Percentiles rank a stretch among this genome's conserved stretches.
Evolutionary conservation across 2,797 vertebrate genomes (phyloP).

Genomic region (Carduelis carduelis): DNA sequence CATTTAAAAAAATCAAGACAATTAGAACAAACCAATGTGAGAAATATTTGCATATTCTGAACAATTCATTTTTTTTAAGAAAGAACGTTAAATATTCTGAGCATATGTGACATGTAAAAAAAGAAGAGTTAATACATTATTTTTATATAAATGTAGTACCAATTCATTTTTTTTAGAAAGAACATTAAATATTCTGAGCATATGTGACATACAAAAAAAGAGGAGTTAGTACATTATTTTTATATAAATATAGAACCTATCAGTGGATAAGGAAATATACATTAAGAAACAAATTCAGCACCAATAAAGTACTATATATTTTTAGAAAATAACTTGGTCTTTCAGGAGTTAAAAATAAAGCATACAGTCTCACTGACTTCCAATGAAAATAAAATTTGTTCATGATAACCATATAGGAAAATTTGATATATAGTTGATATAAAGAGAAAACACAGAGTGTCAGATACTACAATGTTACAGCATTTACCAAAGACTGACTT

Average conservation of each 20-base stretch:
- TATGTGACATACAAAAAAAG: neutral
- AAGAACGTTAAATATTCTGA: neutral
- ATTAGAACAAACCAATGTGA: neutral
- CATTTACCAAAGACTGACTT: neutral
- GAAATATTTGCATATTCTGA: neutral
- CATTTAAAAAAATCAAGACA: neutral
- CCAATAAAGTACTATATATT: neutral
- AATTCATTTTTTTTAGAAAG: neutral
- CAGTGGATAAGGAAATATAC: neutral
- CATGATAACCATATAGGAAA: neutral
- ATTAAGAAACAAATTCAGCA: neutral
- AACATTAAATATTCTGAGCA: neutral
- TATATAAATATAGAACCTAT: neutral
- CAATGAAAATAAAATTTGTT: neutral
- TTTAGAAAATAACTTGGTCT: neutral
- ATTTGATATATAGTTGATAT: neutral
- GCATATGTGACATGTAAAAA: neutral
- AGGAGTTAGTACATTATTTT: neutral
- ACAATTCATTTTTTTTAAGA: neutral
- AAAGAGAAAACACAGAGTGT: neutral
- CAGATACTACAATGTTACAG: neutral
- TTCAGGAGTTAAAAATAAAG: slow-evolving; percentile 14
- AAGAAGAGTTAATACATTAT: neutral
- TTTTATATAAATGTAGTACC: neutral
- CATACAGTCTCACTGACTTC: neutral